Evolutionary conservation across 1,140 invertebrate species (phyloP).

Genomic region (Drosophila nasuta): DNA sequence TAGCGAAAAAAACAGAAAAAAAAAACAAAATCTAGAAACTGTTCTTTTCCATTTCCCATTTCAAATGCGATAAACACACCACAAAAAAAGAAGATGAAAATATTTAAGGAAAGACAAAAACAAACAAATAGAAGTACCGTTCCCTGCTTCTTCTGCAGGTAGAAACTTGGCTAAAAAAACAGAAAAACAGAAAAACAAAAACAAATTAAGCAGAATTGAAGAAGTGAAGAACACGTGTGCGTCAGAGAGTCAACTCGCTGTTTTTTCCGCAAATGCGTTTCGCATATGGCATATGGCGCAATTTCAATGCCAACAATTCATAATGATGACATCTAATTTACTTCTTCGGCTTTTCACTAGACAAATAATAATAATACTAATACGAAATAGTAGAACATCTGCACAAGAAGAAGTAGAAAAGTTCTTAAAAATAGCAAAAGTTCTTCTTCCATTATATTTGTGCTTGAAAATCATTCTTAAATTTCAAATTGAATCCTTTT

Average conservation of each 20-base stretch:
- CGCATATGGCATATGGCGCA: conserved; percentile 13
- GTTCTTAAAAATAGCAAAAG: not conserved
- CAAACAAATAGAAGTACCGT: conserved; percentile 1
- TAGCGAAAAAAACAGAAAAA: not conserved
- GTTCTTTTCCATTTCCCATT: conserved; percentile 3
- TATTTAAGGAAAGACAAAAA: not conserved
- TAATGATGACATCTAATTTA: conserved; percentile 16
- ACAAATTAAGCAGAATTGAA: not conserved
- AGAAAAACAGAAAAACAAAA: not conserved
- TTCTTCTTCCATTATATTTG: not conserved
- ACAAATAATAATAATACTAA: not conserved
- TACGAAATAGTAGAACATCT: not conserved
- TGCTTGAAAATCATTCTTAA: not conserved
- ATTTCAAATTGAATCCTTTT: too few relatives aligned
- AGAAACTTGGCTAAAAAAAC: conserved; percentile 19
- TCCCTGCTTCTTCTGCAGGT: conserved; percentile 24
- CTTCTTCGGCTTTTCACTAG: not conserved
- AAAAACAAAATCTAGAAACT: not conserved
- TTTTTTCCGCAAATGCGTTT: conserved; percentile 36
- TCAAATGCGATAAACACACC: conserved; percentile 24
- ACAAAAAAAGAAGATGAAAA: conserved; percentile 10
- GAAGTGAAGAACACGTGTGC: conserved; percentile 29
- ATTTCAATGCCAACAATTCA: conserved; percentile 17
- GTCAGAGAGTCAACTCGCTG: conserved; percentile 23
- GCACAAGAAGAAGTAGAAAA: not conserved